Evolutionary conservation across 2,888 invertebrate genomes (phyloP).

Genomic region (Augochlorella aurata): DNA sequence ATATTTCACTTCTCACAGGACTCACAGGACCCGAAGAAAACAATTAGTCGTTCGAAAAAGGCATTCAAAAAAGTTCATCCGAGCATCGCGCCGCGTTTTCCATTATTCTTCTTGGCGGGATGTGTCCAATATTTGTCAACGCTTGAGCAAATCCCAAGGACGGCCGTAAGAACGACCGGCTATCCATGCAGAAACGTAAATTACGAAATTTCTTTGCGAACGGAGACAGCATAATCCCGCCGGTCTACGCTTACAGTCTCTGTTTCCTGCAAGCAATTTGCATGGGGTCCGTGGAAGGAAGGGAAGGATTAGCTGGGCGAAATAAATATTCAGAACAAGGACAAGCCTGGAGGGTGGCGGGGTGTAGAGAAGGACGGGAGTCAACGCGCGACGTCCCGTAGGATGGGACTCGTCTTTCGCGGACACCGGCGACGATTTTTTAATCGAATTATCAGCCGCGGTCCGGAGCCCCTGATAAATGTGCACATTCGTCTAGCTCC

Average conservation of each 20-base stretch:
- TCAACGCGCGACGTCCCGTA: background rate
- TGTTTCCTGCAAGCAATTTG: conserved; percentile 25
- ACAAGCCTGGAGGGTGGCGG: background rate
- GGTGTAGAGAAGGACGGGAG: background rate
- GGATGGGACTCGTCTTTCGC: conserved; percentile 36
- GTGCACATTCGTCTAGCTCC: conserved; percentile 64
- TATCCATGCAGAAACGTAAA: conserved; percentile 22
- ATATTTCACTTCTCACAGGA: background rate
- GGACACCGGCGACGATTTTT: conserved; percentile 53
- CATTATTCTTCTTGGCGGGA: background rate
- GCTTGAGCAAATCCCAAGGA: conserved; percentile 2
- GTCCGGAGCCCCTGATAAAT: conserved; percentile 57
- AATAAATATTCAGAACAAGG: conserved; percentile 42
- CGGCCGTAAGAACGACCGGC: background rate
- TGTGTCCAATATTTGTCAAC: conserved; percentile 12
- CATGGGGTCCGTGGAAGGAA: conserved; percentile 12
- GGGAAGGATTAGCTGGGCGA: conserved; percentile 28
- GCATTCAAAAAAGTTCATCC: conserved; percentile 1
- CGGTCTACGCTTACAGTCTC: background rate
- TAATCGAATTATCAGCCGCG: conserved; percentile 66
- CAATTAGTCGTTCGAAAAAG: conserved; percentile 2
- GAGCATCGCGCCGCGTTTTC: background rate
- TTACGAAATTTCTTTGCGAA: conserved; percentile 34
- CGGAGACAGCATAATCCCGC: conserved; percentile 32
- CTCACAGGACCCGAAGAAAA: background rate